phyloP scores from a whole-genome alignment of 2,797 vertebrate species.

The Ataeniobius toweri region DNA sequence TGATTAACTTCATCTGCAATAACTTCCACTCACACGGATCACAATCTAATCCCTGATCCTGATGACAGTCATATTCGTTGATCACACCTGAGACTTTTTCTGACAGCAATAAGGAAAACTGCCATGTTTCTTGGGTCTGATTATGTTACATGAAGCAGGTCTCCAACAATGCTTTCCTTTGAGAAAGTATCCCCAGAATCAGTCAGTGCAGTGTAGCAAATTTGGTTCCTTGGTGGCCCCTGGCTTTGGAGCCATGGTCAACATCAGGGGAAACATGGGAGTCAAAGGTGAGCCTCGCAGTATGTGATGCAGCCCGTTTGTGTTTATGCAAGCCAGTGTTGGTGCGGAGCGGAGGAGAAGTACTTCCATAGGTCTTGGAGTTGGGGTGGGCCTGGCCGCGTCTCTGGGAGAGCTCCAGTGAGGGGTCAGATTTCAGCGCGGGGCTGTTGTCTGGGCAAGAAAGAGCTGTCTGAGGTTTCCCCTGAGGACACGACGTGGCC shows the following conservation, averaged over 20 bases:
- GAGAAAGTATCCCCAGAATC: conserved; percentile 2
- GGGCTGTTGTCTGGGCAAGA: conserved; percentile 32
- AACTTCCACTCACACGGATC: not conserved
- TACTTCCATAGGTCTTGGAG: conserved; percentile 40
- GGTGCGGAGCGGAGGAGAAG: conserved; percentile 30
- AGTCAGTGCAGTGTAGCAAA: conserved; percentile 50
- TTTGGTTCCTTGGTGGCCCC: conserved; percentile 34
- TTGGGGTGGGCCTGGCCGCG: conserved; percentile 21
- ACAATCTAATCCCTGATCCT: not conserved
- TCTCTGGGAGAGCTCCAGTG: conserved; percentile 31
- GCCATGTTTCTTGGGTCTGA: conserved; percentile 23
- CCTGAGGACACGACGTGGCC: conserved; percentile 72
- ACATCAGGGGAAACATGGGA: conserved; percentile 30
- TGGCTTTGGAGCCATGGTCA: conserved; percentile 27
- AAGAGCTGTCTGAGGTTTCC: conserved; percentile 56
- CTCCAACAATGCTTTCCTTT: conserved; percentile 20
- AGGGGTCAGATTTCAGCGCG: conserved; percentile 45
- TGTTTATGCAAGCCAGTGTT: conserved; percentile 54
- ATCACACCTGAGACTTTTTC: not conserved
- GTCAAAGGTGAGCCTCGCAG: conserved; percentile 44
- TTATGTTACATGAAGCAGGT: conserved; percentile 55
- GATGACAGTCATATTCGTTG: too few relatives aligned
- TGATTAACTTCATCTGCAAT: not conserved
- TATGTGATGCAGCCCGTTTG: conserved; percentile 47
- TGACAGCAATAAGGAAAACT: conserved; percentile 14